Base-by-base conservation (phyloP, 2,113 vertebrate genomes). In the Chlamydotis undulata region DNA sequence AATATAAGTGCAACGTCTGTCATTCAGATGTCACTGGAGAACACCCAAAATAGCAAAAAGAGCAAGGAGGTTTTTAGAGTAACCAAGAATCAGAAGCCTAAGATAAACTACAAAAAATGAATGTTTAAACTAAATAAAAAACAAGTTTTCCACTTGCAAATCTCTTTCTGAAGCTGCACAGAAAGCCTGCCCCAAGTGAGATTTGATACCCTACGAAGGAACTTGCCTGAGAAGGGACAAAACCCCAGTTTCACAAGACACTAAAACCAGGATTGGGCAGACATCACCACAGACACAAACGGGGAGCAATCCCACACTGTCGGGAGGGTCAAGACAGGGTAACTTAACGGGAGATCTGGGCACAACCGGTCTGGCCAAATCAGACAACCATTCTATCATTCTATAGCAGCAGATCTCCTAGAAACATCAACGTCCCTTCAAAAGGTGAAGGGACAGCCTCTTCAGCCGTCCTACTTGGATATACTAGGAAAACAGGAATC, bases 181-280 rank as follows among this genome's bases (percentile, higher is more conserved):
- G 68, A 83, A 94, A 89, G 19, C 47, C n/a, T 11, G 9, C 47
- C 68, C 83, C 19, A 1, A 91, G 45, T 4, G 29, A 61, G 79
- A 55, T 63, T n/a, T 69, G 39, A 60, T 90, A 81, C 11, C 83
- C 86, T 2, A 5, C 0, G 55, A 57, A 74, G 89, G 79, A 92
- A 92, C 90, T 80, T 67, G 94, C 92, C 89, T 41, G 70, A 73
- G 91, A 96, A 95, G 86, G 7, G 60, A 93, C 83, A 89, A 96
- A 95, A 28, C 29, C 86, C 73, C 87, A 78, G 83, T 83, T 92
- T 74, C 60, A 50, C 0, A 2, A 87, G 89, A 39, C 83, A 77
- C 43, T 78, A 33, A 61, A 75, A 77, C 14, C 89, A 88, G 89
- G 94, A 92, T 59, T 63, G 83, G 86, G 86, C 90, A 95, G 91